These are phyloP conservation scores for Napeogenes sylphis DNA, from an alignment of 2,888 invertebrate species.

Conservation along the genomic window DNA sequence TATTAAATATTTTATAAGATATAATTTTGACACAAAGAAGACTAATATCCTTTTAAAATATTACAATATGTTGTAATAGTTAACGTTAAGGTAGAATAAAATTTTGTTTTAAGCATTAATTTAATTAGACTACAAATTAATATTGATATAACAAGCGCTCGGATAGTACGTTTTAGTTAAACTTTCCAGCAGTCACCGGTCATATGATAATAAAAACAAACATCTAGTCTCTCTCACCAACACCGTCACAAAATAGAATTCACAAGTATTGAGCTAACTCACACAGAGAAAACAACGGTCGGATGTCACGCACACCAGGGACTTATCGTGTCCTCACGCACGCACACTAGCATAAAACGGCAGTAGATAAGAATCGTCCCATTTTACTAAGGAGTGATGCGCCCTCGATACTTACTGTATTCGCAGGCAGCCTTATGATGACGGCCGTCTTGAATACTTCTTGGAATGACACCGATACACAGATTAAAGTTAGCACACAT, in stretches of 20 bases:
- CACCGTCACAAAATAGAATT: conserved; percentile 73
- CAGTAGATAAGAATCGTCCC: conserved; percentile 75
- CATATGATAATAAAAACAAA: conserved; percentile 78
- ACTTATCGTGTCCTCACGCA: conserved; percentile 41
- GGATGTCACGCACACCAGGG: conserved; percentile 66
- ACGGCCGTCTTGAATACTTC: conserved; percentile 74
- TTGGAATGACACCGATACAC: conserved; percentile 56
- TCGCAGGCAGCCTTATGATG: conserved; percentile 76
- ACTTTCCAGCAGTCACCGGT: conserved; percentile 57
- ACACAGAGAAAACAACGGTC: conserved; percentile 60
- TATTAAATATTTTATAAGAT: not conserved
- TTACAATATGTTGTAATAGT: no score
- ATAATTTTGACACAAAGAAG: no score
- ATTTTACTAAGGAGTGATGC: conserved; percentile 73
- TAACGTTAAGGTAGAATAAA: no score
- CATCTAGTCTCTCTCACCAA: conserved; percentile 52
- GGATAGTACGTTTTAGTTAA: conserved; percentile 20
- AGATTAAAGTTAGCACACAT: conserved; percentile 61
- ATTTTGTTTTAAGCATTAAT: no score
- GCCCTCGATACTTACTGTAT: conserved; percentile 72
- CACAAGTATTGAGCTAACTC: conserved; percentile 71
- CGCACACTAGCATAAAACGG: conserved; percentile 52
- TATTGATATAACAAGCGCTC: not conserved
- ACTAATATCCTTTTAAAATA: no score
- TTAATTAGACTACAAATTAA: no score